Base-by-base conservation (phyloP, 2,888 invertebrate species). In the Hirtodrosophila duncani region DNA sequence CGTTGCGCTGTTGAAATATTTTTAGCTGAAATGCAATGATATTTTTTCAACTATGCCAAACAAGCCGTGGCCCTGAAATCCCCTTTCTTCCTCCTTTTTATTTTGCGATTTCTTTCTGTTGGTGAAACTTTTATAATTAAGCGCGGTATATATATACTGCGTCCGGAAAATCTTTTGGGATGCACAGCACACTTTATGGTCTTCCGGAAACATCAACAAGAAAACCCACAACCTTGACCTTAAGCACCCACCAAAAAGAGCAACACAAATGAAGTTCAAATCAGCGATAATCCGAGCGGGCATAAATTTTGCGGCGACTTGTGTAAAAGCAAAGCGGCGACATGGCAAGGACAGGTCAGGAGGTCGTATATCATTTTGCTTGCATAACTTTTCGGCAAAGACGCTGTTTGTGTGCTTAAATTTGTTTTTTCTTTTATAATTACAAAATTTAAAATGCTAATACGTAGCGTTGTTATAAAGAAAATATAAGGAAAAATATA, bases 71-170 rank as follows among this genome's bases (percentile, higher is more conserved):
- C 27, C 41, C 30, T 17, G 18, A 11, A 24, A 30, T 20, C 38
- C 49, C 50, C 50, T 50, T 36, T 33, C 3, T 30, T n/a, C n/a
- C n/a, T 13, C 1, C 21, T 10, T 31, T n/a, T 14, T 9, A 3
- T 13, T 11, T 27, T 33, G 42, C n/a, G n/a, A 20, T 45, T 33
- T 31, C 21, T 13, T n/a, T n/a, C n/a, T n/a, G n/a, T n/a, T n/a
- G 37, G 39, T 24, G 39, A 56, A 56, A 63, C 51, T 67, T 65
- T 63, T 72, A 65, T 63, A 78, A 72, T 72, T 74, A 70, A 77
- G 52, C 42, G 52, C 58, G 42, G 34, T 51, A 53, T 48, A 56
- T 38, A 55, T 26, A 34, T n/a, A n/a, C n/a, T n/a, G 21, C 48
- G 39, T 26, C 41, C 39, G 50, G 52, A 48, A 49, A 69, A 51